phyloP scores from a whole-genome alignment of 1,140 invertebrate genomes.

The Lordiphosa stackelbergi region DNA sequence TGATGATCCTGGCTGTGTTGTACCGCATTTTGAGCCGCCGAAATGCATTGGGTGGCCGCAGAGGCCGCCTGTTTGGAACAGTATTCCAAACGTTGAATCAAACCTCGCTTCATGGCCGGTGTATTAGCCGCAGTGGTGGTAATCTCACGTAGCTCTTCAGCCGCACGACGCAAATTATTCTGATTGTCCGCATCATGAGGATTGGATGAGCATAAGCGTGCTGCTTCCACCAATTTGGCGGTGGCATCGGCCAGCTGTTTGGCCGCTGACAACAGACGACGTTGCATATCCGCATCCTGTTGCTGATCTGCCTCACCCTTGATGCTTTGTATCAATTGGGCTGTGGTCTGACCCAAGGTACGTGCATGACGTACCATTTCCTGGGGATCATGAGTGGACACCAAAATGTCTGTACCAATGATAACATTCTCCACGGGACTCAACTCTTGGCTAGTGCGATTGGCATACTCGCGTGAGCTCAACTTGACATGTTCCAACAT shows the following conservation, averaged over 20 bases:
- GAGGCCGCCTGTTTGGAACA: constrained; percentile 93
- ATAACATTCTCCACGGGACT: constrained; percentile 93
- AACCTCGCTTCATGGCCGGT: constrained; percentile 86
- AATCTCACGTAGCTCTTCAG: constrained; percentile 93
- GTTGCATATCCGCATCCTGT: constrained; percentile 92
- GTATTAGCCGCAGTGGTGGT: constrained; percentile 88
- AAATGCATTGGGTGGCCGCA: constrained; percentile 93
- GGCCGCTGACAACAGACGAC: constrained; percentile 92
- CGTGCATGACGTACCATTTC: constrained; percentile 97
- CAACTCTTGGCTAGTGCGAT: constrained; percentile 82
- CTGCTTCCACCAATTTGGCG: constrained; percentile 96
- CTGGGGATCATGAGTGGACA: constrained; percentile 89
- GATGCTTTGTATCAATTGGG: constrained; percentile 94
- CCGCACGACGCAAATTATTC: constrained; percentile 89
- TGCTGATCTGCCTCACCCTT: constrained; percentile 94
- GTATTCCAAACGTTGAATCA: constrained; percentile 85
- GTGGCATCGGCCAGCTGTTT: constrained; percentile 97
- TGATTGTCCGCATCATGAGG: constrained; percentile 91
- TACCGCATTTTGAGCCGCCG: constrained; percentile 87
- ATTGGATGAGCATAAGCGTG: constrained; percentile 91
- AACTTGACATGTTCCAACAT: constrained; percentile 93
- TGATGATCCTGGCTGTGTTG: constrained; percentile 79
- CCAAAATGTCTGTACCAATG: constrained; percentile 92
- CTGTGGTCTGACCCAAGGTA: constrained; percentile 94
- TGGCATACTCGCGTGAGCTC: constrained; percentile 79